phyloP scores from a whole-genome alignment of 2,113 vertebrate species.

The Brienomyrus brachyistius region DNA sequence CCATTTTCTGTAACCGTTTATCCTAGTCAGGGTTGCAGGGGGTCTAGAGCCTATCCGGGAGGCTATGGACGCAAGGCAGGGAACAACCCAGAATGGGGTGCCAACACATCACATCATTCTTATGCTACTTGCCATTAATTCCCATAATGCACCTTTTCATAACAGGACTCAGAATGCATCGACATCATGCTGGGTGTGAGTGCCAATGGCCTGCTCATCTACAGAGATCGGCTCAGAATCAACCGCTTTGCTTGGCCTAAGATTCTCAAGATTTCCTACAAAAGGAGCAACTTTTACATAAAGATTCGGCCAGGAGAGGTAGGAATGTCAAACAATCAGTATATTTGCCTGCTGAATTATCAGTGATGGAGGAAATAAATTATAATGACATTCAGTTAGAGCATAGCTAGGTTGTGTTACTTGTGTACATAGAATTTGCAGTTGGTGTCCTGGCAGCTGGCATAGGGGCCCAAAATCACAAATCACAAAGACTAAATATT shows the following conservation, averaged over 20 bases:
- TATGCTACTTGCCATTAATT: neutral
- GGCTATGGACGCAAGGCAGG: neutral
- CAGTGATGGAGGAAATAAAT: neutral
- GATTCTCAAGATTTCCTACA: slow-evolving; percentile 98
- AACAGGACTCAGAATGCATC: slow-evolving; percentile 92
- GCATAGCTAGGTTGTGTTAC: neutral
- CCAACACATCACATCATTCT: neutral
- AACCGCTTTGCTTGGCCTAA: slow-evolving; percentile 99
- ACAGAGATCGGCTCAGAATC: slow-evolving; percentile 91
- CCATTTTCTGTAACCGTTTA: neutral
- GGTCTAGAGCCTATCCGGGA: neutral
- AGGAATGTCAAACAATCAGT: slow-evolving; percentile 21
- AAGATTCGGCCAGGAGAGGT: slow-evolving; percentile 98
- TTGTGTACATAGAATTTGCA: neutral
- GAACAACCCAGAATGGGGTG: neutral
- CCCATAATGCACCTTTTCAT: slow-evolving; percentile 9
- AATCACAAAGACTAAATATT: neutral
- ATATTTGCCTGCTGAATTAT: neutral
- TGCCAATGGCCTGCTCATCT: slow-evolving; percentile 93
- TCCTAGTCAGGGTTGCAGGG: neutral
- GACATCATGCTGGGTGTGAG: slow-evolving; percentile 97
- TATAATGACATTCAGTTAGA: neutral
- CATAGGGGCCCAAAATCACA: neutral
- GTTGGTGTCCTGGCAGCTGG: neutral
- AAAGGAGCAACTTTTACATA: slow-evolving; percentile 98